Conservation (phyloP, 1,140 invertebrate genomes). For the Drosophila watanabei region DNA sequence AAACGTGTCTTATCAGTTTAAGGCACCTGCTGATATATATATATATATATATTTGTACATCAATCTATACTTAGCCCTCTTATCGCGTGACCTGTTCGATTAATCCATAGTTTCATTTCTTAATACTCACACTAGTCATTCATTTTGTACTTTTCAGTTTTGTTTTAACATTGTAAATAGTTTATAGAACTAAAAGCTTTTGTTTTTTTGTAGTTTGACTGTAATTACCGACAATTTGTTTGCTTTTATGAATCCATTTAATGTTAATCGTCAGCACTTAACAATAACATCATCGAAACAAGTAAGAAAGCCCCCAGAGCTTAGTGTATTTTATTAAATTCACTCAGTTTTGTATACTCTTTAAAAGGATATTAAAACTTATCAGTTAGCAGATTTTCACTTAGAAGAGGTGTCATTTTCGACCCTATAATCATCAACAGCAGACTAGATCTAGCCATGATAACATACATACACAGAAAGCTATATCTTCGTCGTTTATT, state of each 20-base stretch:
- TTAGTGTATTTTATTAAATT: background rate
- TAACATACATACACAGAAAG: no score
- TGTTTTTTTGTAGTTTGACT: slow-evolving; percentile 63
- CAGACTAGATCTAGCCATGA: no score
- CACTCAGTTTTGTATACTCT: background rate
- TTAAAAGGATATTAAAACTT: no score
- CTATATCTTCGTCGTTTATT: no score
- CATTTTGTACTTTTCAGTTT: background rate
- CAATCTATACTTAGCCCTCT: slow-evolving; percentile 22
- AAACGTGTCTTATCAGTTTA: slow-evolving; percentile 14
- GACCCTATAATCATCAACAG: no score
- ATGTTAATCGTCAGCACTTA: slow-evolving; percentile 48
- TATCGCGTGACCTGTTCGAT: slow-evolving; percentile 21
- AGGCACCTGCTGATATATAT: slow-evolving; percentile 16
- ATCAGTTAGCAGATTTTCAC: no score
- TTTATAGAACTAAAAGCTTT: slow-evolving; percentile 30
- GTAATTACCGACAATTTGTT: slow-evolving; percentile 63
- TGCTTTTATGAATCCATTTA: slow-evolving; percentile 66
- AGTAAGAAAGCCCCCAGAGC: background rate
- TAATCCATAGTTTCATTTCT: slow-evolving; percentile 20
- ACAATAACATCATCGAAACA: slow-evolving; percentile 4
- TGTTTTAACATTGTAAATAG: background rate
- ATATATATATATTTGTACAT: background rate
- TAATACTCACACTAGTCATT: background rate
- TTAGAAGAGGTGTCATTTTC: no score